Evolutionary conservation across 2,797 vertebrate species (phyloP).

Genomic region (Mycteria americana): DNA sequence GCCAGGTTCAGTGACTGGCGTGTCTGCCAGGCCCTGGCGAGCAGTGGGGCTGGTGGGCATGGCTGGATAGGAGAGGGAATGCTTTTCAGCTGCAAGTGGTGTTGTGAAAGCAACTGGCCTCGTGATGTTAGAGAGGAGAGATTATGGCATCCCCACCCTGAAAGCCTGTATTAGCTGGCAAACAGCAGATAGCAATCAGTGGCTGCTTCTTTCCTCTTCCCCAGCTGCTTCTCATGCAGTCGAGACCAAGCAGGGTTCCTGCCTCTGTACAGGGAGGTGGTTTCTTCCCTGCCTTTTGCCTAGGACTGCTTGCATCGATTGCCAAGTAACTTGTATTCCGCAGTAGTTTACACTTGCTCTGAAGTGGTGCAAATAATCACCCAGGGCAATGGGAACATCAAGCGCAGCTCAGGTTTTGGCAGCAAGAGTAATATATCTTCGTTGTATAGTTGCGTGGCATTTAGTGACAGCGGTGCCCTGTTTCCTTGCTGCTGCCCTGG

Average conservation of each 20-base stretch:
- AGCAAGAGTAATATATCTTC: neutral
- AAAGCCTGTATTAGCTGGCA: neutral
- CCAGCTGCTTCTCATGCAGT: neutral
- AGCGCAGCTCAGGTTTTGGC: neutral
- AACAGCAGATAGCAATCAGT: neutral
- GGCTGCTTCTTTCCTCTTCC: neutral
- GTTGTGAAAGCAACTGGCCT: neutral
- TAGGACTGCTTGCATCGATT: neutral
- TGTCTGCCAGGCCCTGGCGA: fast-evolving
- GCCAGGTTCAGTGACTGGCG: neutral
- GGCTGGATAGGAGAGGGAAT: fast-evolving
- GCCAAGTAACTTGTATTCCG: neutral
- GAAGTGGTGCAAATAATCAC: neutral
- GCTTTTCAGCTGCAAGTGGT: neutral
- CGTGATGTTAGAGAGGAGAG: neutral
- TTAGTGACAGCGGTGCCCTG: neutral
- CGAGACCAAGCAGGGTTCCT: neutral
- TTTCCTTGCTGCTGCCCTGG: neutral
- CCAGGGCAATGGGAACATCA: neutral
- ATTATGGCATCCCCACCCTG: fast-evolving
- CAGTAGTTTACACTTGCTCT: neutral
- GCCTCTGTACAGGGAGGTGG: neutral
- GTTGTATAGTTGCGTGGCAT: too few relatives aligned
- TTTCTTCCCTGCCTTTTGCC: neutral
- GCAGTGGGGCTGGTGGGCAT: too few relatives aligned